Base-by-base conservation (phyloP, 2,888 invertebrate genomes). In the Anodontia alba region DNA sequence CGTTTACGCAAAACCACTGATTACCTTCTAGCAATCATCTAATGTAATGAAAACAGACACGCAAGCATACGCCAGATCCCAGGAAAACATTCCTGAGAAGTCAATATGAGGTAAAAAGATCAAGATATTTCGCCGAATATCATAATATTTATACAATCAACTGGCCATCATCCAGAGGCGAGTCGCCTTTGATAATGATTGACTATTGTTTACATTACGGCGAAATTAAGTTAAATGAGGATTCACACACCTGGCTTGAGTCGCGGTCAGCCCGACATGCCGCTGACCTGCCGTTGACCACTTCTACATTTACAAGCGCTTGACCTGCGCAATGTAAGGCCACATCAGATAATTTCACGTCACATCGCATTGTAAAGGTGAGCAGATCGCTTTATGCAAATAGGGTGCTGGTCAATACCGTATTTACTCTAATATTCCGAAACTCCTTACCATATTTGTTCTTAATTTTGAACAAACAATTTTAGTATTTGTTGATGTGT, bases 141-240 rank as follows among this genome's bases (percentile, higher is more conserved):
- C 73, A 81, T 84, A 84, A 84, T 84, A 77, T 84, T 84, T 84
- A 84, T 78, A 81, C 81, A 81, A 84, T 71, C 71, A 51, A 71
- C 67, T 81, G 81, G 84, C 76, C n/a, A 57, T 46, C 26, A 36
- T 68, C 78, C 84, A 84, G 79, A n/a, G 43, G 17, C 42, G 38
- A 36, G 42, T 68, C 23, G 8, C 42, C 42, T 78, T 75, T 62
- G 73, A 78, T 78, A 62, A 78, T 73, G 75, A 73, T 75, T 49
- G 57, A 43, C 72, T 69, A 75, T 76, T 81, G 78, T 81, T 81
- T 81, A 81, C 73, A 78, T 76, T 78, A 76, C 76, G 54, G 74
- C 66, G 62, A 78, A 78, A 73, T 73, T 57, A 69, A 57, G 68
- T 78, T 75, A 76, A 62, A 31, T 23, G 31, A 62, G 31, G 62